Base-by-base conservation (phyloP, 2,113 vertebrate genomes). In the Nestor notabilis region DNA sequence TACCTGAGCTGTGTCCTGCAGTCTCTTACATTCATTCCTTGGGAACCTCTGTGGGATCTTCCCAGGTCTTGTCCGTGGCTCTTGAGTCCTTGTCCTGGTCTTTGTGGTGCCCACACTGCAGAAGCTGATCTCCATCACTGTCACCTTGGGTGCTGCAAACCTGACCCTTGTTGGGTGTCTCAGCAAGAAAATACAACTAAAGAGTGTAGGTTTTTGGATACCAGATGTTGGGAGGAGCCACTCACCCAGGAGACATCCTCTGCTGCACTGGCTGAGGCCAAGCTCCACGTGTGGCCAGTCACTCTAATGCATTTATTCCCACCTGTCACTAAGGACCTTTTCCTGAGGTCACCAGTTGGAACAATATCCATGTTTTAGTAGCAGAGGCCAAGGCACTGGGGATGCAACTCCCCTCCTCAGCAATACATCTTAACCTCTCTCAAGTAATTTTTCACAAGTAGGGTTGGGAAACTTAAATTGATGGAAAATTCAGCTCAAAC, bases 271-370 rank as follows among this genome's bases (percentile, higher is more conserved):
- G 41, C 64, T 46, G 47, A 28, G 53, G 55, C 56, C 3, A 3
- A 8, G 78, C 55, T 56, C 61, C 2, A 1, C 2, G 0, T 23
- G 1, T 1, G 10, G 23, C 71, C n/a, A 4, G 60, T 58, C 10
- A 14, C 28, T 43, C 31, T 35, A 18, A 0, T 18, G 27, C 12
- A 11, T 50, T 46, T 41, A 55, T 33, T 56, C 65, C 41, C 5
- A 1, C 35, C 37, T 25, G 33, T 19, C 75, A 12, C 66, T 41
- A 16, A 31, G 31, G n/a, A 44, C 27, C 37, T 83, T 37, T 44
- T n/a, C 33, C 66, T n/a, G 52, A 69, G 21, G 31, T 77, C 17
- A 6, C 16, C 71, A 55, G 2, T 58, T 58, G n/a, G 55, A 56
- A 13, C 53, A 43, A 65, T 39, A 33, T 5, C 41, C 43, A 3